Base-by-base conservation (phyloP, 2,888 invertebrate genomes). In the Megalurothrips usitatus region DNA sequence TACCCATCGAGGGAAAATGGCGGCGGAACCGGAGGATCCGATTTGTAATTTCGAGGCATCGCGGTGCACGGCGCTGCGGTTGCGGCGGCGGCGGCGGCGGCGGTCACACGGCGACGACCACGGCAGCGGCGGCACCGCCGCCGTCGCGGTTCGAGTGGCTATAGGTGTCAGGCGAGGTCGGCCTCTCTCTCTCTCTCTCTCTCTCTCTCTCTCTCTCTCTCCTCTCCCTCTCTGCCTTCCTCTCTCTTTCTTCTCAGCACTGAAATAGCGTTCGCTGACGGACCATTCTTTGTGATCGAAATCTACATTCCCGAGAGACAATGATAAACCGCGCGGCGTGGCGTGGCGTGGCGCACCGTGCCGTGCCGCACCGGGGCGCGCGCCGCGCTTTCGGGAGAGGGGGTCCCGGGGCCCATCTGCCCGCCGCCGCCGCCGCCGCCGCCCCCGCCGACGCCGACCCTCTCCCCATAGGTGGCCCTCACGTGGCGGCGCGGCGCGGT, bases 251-350 rank as follows among this genome's bases (percentile, higher is more conserved):
- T 23, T 8, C n/a, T 17, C 68, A 11, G 26, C 26, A 75, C 68
- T 26, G 68, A 75, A 75, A 75, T 75, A 75, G 68, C 68, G 68
- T 75, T 75, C 68, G 68, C 68, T 75, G 68, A 75, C 68, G 68
- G 68, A 75, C 68, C 68, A 75, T 75, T 26, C 68, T 75, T 75
- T 26, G 68, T 23, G 68, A 75, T 75, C 68, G 68, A 75, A 75
- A 75, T 75, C 68, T 75, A 75, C 68, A 75, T 75, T 75, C 68
- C 68, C 68, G 68, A 75, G 68, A 75, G 68, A 75, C 68, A 75
- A 75, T 75, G 68, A 75, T 26, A 75, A 75, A 75, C 68, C 68
- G 26, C 26, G 52, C 3, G 14, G 52, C 17, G 52, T 52, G 6
- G 58, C 58, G 58, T 43, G 34, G 3, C 34, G 34, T 43, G 34